Evolutionary conservation across 2,888 invertebrate genomes (phyloP), one percentile per base, ranked within the genome.

Genomic region (Hypolimnas misippus): DNA sequence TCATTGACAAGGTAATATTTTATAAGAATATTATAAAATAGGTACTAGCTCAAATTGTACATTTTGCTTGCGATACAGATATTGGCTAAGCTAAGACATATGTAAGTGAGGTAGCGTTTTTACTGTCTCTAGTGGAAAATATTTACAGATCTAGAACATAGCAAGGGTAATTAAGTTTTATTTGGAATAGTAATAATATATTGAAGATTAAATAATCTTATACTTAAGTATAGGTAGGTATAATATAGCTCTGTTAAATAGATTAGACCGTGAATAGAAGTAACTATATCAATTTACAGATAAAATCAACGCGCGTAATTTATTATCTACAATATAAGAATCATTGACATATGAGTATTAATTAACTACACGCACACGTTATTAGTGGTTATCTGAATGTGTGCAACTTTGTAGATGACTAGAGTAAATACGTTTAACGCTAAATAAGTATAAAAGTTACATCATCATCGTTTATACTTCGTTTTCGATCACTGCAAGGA

Each of bases 401-500:
- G 91, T 91, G 92, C 90, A 87, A 82, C 83, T 87, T 89, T 86
- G 86, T 89, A 83, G 84, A 82, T 92, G 92, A 92, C 92, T 92
- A 92, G 92, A 92, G 81, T 90, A 88, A 79, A 83, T 86, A 88
- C 78, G 79, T 87, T 87, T 82, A 86, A 84, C 83, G 80, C 84
- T 87, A 78, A 74, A 66, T 81, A 81, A 77, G 84, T 87, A 88
- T 86, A 89, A 87, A 88, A 86, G 82, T 88, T 87, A 87, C 80
- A 86, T 49, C n/a, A 86, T 49, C 14, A 49, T 77, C 78, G 81
- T 82, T 74, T 83, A 81, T 82, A 80, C 78, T 82, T 85, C 77
- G 78, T 82, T 86, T 84, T 81, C 85, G 92, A 92, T 92, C 92
- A 92, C 92, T 92, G 92, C 92, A 92, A 92, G 89, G 92, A 92